Conservation (phyloP, 2,113 vertebrate species). For the Dryoscopus gambensis region DNA sequence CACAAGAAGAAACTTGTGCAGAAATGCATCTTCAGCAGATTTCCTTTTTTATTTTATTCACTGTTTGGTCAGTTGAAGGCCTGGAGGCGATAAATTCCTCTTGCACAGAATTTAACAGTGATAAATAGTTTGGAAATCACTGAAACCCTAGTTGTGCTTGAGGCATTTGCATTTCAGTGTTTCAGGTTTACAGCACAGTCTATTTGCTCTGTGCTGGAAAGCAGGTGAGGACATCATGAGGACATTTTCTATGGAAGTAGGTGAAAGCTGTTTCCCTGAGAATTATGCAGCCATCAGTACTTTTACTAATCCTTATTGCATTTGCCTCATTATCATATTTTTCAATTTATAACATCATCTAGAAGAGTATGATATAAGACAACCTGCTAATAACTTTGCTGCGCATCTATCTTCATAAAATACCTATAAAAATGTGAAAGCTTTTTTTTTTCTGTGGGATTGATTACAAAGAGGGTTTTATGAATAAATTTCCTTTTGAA, state of each 20-base stretch:
- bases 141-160: neutral
- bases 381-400: neutral
- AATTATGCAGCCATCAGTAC: neutral
- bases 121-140: constrained; percentile 55
- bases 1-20: neutral
- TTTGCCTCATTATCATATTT: constrained; percentile 32
- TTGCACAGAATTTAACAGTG: constrained; percentile 16
- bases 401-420: neutral
- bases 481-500: neutral
- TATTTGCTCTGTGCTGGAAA: neutral
- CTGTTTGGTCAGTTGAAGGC: constrained; percentile 40
- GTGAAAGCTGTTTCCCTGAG: constrained; percentile 11
- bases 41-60: constrained; percentile 14
- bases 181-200: constrained; percentile 13
- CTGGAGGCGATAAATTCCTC: constrained; percentile 46
- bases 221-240: neutral
- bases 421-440: neutral
- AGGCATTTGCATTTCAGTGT: constrained; percentile 44
- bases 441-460: neutral
- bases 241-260: neutral
- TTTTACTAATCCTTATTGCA: constrained; percentile 21
- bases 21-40: constrained; percentile 5
- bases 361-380: neutral
- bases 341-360: neutral
- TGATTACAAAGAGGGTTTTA: neutral